phyloP scores from a whole-genome alignment of 2,113 vertebrate species.

The Loxodonta africana region DNA sequence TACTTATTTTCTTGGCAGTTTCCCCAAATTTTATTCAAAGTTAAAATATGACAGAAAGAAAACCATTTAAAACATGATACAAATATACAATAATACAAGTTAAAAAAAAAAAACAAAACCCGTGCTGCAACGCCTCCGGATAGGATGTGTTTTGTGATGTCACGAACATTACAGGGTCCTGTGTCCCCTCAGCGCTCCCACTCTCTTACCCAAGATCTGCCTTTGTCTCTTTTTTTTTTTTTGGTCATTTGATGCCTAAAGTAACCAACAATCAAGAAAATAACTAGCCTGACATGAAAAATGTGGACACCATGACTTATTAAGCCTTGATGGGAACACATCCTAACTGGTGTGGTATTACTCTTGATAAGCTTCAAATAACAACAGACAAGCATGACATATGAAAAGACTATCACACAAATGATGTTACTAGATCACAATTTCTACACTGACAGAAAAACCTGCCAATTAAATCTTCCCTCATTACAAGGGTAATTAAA shows the following conservation, averaged over 20 bases:
- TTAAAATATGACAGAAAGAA: neutral
- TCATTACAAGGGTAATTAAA: constrained; percentile 63
- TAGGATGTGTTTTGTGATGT: neutral
- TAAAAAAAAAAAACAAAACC: neutral
- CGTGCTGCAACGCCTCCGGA: neutral
- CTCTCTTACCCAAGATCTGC: neutral
- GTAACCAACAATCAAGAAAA: constrained; percentile 23
- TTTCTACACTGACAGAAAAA: neutral
- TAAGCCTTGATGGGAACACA: neutral
- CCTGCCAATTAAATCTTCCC: constrained; percentile 70
- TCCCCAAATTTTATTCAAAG: neutral
- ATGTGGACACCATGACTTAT: neutral
- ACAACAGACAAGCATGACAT: neutral
- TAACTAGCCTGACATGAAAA: neutral
- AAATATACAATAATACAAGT: constrained; percentile 53
- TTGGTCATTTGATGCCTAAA: neutral
- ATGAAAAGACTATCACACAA: neutral
- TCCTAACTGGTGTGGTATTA: neutral
- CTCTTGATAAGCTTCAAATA: neutral
- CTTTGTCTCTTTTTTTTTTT: neutral
- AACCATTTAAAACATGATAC: constrained; percentile 25
- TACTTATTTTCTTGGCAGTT: constrained; percentile 22
- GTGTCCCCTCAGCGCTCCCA: neutral
- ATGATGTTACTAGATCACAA: neutral
- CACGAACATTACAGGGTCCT: neutral